Percentiles rank a stretch among this genome's conserved stretches.
These are phyloP conservation scores for Camelus dromedarius DNA, from an alignment of 2,113 vertebrate genomes.

Conservation along the genomic window DNA sequence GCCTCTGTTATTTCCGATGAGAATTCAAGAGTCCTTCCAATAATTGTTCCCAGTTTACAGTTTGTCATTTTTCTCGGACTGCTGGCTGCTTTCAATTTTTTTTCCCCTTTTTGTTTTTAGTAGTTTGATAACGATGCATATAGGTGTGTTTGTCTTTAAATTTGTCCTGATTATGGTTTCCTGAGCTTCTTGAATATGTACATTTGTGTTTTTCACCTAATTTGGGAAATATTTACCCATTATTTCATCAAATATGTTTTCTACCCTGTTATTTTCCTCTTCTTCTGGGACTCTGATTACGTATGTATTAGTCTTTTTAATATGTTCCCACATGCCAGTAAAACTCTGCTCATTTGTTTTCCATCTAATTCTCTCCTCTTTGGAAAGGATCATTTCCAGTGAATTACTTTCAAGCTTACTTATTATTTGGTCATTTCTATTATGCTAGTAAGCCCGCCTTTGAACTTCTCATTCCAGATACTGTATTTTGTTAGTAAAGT, in stretches of 20 bases:
- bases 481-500: neutral
- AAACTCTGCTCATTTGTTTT: neutral
- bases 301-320: neutral
- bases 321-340: neutral
- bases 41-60: neutral
- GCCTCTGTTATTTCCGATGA: neutral
- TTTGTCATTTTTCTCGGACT: neutral
- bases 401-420: neutral
- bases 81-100: neutral
- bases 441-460: neutral
- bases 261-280: neutral
- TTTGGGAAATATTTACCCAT: neutral
- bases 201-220: neutral
- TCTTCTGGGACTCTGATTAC: neutral
- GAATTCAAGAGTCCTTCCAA: neutral
- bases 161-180: neutral
- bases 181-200: neutral
- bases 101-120: neutral
- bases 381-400: neutral
- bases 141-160: neutral
- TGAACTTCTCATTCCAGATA: neutral
- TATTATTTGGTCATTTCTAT: neutral
- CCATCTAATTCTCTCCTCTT: neutral
- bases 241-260: neutral
- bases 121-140: neutral